phyloP scores from a whole-genome alignment of 2,888 invertebrate species.

The Malachius bipustulatus region DNA sequence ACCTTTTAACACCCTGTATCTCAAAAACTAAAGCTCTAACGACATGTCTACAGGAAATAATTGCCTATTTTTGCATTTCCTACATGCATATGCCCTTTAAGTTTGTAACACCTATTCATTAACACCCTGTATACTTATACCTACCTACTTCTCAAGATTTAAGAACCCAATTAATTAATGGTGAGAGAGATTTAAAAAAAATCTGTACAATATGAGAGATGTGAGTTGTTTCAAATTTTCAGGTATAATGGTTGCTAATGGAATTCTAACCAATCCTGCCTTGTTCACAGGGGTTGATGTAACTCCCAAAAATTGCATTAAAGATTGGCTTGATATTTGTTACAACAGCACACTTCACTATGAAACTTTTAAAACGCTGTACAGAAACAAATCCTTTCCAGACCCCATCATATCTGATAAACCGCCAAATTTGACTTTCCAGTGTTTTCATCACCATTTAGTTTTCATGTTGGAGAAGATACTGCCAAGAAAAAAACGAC shows the following conservation, averaged over 20 bases:
- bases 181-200: too few relatives aligned
- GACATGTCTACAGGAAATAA: too few relatives aligned
- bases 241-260: constrained; percentile 87
- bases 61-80: too few relatives aligned
- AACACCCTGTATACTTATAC: too few relatives aligned
- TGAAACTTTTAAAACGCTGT: constrained; percentile 17
- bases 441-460: constrained; percentile 89
- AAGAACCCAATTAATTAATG: too few relatives aligned
- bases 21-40: too few relatives aligned
- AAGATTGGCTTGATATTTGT: constrained; percentile 68
- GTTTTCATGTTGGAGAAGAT: constrained; percentile 89
- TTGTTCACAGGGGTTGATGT: constrained; percentile 60
- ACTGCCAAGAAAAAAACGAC: constrained; percentile 58
- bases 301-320: constrained; percentile 67
- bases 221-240: too few relatives aligned
- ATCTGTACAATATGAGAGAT: neutral
- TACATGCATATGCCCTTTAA: too few relatives aligned
- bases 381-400: constrained; percentile 9
- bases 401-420: constrained; percentile 34
- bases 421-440: constrained; percentile 55
- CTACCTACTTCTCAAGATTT: too few relatives aligned
- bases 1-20: too few relatives aligned
- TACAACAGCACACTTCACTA: constrained; percentile 37
- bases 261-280: constrained; percentile 81
- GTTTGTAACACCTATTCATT: too few relatives aligned